phyloP scores from a whole-genome alignment of 1,140 invertebrate genomes.

The Galleria mellonella region DNA sequence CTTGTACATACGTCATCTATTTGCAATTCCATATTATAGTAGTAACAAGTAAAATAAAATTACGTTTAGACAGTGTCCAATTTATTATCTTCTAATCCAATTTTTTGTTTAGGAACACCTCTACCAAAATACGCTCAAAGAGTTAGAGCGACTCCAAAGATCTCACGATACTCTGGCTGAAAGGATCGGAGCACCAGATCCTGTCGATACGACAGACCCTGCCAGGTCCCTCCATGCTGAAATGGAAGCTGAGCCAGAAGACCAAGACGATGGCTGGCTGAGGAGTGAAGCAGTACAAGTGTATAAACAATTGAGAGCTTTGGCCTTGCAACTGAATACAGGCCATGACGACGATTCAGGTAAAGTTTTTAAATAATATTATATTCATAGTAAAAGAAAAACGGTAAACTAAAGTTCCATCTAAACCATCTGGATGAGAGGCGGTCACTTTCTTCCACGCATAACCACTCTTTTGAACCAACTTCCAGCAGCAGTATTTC shows the following conservation, averaged over 20 bases:
- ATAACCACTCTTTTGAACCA: too few relatives aligned
- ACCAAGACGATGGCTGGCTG: conserved; percentile 77
- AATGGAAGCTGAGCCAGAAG: conserved; percentile 83
- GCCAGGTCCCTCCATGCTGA: conserved; percentile 81
- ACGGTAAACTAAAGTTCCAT: too few relatives aligned
- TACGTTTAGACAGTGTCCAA: too few relatives aligned
- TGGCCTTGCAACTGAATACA: conserved; percentile 81
- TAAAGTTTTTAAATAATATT: conserved; percentile 13
- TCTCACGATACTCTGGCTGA: conserved; percentile 79
- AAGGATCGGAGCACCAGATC: conserved; percentile 72
- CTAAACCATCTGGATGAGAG: too few relatives aligned
- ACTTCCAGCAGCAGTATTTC: too few relatives aligned
- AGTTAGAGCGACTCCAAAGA: conserved; percentile 76
- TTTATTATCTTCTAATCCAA: too few relatives aligned
- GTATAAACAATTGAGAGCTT: conserved; percentile 79
- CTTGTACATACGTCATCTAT: too few relatives aligned
- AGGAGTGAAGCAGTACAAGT: conserved; percentile 78
- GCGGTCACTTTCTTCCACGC: too few relatives aligned
- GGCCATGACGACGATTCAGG: conserved; percentile 81
- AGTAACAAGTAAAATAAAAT: too few relatives aligned
- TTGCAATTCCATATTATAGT: too few relatives aligned
- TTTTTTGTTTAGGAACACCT: conserved; percentile 62
- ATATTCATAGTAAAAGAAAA: conserved; percentile 3
- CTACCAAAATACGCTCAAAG: conserved; percentile 77
- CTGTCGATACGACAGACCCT: conserved; percentile 31